Conservation (phyloP, 1,140 invertebrate genomes). For the Colletes gigas region DNA sequence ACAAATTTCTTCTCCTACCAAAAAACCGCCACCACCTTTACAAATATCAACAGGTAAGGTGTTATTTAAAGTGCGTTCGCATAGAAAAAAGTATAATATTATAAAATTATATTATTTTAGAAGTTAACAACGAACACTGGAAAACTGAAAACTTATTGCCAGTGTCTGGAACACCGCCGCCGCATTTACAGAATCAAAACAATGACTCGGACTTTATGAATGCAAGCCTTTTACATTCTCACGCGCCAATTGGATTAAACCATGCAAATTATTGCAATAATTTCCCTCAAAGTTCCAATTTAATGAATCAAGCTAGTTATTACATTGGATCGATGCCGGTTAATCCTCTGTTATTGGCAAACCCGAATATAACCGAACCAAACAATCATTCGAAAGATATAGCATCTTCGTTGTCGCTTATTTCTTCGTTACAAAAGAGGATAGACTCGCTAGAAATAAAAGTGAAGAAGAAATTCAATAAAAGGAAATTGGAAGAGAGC, state of each 20-base stretch:
- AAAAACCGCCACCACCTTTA: not conserved
- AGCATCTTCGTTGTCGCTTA: not conserved
- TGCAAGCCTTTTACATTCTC: not conserved
- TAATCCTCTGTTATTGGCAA: not conserved
- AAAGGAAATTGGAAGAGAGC: constrained; percentile 8
- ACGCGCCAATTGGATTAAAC: not conserved
- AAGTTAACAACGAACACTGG: not conserved
- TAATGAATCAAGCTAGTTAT: not conserved
- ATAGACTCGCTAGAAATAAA: constrained; percentile 59
- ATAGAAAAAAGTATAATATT: no score
- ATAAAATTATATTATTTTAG: constrained; percentile 1
- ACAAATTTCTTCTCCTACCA: constrained; percentile 11
- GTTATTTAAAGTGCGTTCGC: not conserved
- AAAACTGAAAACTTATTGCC: not conserved
- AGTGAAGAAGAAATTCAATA: constrained; percentile 52
- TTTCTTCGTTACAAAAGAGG: constrained; percentile 58
- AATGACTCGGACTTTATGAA: not conserved
- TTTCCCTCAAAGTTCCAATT: not conserved
- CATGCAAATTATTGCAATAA: not conserved
- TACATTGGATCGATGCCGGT: not conserved
- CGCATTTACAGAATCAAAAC: not conserved
- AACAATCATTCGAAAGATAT: not conserved
- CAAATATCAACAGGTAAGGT: constrained; percentile 15
- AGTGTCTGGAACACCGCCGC: not conserved
- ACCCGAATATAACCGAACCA: not conserved